Evolutionary conservation across 1,140 invertebrate species (phyloP).

Genomic region (Aphelinus certus): DNA sequence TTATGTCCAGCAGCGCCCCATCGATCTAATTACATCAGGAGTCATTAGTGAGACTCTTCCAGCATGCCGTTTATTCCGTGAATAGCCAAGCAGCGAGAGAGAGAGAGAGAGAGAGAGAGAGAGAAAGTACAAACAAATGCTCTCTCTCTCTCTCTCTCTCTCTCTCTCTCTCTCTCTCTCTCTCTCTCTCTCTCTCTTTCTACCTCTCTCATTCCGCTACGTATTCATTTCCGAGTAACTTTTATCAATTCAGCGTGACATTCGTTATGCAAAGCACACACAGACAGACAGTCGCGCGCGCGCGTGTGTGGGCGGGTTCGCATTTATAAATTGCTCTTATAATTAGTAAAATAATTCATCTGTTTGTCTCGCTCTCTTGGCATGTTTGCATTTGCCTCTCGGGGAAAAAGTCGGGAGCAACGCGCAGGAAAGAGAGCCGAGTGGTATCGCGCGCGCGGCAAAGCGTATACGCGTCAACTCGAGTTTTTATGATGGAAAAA

Average conservation of each 20-base stretch:
- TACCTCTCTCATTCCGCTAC: background rate
- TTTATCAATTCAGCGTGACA: conserved; percentile 12
- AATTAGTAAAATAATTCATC: conserved; percentile 9
- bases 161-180: background rate
- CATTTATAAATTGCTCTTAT: conserved; percentile 19
- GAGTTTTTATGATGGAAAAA: background rate
- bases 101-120: background rate
- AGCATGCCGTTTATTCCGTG: background rate
- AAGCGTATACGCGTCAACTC: background rate
- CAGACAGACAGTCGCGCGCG: too few species aligned
- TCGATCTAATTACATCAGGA: too few species aligned
- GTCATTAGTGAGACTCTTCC: too few species aligned
- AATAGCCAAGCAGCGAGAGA: background rate
- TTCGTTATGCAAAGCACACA: background rate
- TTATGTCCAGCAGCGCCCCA: too few species aligned
- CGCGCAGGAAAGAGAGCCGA: background rate
- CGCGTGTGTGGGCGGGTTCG: background rate
- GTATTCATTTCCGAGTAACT: conserved; percentile 4
- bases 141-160: background rate
- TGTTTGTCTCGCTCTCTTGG: background rate
- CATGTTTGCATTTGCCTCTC: background rate
- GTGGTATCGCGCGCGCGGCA: background rate
- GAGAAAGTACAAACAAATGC: background rate
- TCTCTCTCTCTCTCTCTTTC: background rate
- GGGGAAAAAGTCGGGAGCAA: background rate